Conservation (phyloP, 2,888 invertebrate species). For the Drosophila multiciliata region DNA sequence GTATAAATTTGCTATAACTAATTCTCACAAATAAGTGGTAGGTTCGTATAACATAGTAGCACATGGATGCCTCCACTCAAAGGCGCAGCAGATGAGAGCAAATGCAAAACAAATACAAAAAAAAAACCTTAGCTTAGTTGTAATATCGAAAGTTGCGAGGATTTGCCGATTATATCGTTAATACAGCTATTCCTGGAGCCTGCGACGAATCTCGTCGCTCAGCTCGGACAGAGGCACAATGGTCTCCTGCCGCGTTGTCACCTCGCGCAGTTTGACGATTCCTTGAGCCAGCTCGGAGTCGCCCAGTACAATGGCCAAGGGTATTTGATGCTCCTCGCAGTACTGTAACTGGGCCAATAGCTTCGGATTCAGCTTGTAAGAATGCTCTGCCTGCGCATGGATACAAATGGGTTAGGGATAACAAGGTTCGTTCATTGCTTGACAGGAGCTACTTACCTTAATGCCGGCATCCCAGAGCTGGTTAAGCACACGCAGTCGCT, state of each 20-base stretch:
- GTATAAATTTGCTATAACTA: conserved; percentile 70
- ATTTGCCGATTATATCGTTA: conserved; percentile 10
- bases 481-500: conserved; percentile 93
- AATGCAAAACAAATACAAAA: conserved; percentile 1
- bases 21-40: conserved; percentile 66
- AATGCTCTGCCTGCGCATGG: conserved; percentile 92
- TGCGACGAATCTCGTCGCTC: conserved; percentile 86
- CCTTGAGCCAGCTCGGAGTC: conserved; percentile 95
- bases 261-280: conserved; percentile 94
- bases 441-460: conserved; percentile 86
- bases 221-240: conserved; percentile 87
- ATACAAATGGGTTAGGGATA: neutral
- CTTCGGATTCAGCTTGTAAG: conserved; percentile 98
- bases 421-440: neutral
- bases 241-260: conserved; percentile 89
- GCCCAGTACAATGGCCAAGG: conserved; percentile 95
- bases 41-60: conserved; percentile 62
- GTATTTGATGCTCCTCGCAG: conserved; percentile 97
- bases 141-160: conserved; percentile 14
- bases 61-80: conserved; percentile 1
- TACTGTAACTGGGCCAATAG: conserved; percentile 96
- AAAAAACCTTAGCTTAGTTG: too few relatives aligned
- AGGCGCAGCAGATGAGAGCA: conserved; percentile 10
- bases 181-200: conserved; percentile 64
- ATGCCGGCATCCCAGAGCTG: conserved; percentile 96